Conservation (phyloP, 2,113 vertebrate species). For the Notiomystis cincta region DNA sequence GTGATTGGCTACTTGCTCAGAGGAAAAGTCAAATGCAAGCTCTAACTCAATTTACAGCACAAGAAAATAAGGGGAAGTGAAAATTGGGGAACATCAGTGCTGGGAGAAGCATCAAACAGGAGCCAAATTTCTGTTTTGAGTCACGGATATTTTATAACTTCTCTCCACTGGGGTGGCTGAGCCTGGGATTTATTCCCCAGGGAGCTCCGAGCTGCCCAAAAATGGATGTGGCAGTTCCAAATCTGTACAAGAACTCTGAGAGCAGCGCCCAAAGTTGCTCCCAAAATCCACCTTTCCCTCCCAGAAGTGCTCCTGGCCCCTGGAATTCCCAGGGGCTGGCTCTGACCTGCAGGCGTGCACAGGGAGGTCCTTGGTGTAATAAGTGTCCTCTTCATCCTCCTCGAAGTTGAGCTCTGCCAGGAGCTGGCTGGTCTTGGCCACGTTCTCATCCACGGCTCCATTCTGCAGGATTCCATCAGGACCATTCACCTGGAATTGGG, state of each 20-base stretch:
- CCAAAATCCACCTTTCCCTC: not conserved
- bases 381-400: conserved; percentile 96
- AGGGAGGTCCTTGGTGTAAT: conserved; percentile 97
- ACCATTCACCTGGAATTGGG: conserved; percentile 80
- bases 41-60: rapidly evolving
- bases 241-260: not conserved
- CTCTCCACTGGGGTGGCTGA: no score
- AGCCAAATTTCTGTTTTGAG: not conserved
- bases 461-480: conserved; percentile 93
- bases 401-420: conserved; percentile 96
- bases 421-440: conserved; percentile 92
- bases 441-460: conserved; percentile 85
- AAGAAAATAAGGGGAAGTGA: not conserved
- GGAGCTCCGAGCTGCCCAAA: not conserved
- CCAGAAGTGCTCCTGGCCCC: not conserved
- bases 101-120: not conserved
- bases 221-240: not conserved
- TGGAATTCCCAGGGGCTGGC: no score
- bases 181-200: rapidly evolving
- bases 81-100: rapidly evolving
- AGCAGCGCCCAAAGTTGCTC: not conserved
- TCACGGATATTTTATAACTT: not conserved
- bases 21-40: not conserved
- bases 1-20: not conserved
- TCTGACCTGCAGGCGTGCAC: conserved; percentile 94